Evolutionary conservation across 23 tunicate genomes (phyloP).

Genomic region (Botrylloides violaceus): DNA sequence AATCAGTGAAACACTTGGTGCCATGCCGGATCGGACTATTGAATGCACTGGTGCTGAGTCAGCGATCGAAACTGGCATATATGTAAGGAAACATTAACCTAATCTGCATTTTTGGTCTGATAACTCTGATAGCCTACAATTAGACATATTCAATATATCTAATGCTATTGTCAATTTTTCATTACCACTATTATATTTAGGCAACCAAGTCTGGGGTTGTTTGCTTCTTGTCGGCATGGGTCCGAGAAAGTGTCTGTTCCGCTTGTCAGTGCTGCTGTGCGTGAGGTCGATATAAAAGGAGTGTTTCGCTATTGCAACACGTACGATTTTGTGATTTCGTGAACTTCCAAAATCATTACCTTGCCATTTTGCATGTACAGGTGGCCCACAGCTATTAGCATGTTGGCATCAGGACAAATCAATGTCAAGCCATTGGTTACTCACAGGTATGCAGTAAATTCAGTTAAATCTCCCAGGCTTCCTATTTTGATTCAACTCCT

Average conservation of each 20-base stretch:
- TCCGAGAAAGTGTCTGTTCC: background rate
- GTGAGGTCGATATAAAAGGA: conserved; percentile 27
- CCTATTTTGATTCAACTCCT: background rate
- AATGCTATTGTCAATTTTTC: too few relatives aligned
- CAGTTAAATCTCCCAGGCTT: background rate
- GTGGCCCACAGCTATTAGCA: conserved; percentile 42
- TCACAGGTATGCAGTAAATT: conserved; percentile 1
- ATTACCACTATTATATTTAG: too few relatives aligned
- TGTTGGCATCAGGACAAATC: conserved; percentile 18
- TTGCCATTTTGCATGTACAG: background rate
- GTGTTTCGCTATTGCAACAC: conserved; percentile 35
- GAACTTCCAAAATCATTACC: too few relatives aligned
- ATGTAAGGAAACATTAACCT: conserved; percentile 4
- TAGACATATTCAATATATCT: background rate
- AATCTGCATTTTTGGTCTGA: background rate
- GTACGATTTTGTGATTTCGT: too few relatives aligned
- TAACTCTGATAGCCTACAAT: background rate
- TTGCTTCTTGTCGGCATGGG: conserved; percentile 3
- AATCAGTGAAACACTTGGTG: conserved; percentile 7
- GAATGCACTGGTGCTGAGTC: conserved; percentile 11
- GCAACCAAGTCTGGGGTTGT: conserved; percentile 19
- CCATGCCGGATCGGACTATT: conserved; percentile 16
- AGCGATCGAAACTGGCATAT: background rate
- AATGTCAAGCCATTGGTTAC: conserved; percentile 36
- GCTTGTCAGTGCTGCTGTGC: conserved; percentile 4